Percentiles rank a stretch among this genome's conserved stretches.
phyloP scores from a whole-genome alignment of 1,140 invertebrate species.

The Drosophila sturtevanti region DNA sequence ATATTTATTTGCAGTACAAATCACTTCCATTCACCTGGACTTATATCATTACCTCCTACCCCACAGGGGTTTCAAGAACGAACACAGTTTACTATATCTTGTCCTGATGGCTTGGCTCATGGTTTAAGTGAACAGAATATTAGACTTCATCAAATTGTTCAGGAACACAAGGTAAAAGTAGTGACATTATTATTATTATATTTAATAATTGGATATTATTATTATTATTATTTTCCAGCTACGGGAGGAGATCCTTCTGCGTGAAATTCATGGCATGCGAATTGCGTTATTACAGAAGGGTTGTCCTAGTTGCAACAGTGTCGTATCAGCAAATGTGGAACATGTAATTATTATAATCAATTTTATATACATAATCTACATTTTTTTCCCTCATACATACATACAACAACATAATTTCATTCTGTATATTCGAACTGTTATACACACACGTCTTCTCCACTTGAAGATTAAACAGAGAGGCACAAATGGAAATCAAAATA shows the following conservation, averaged over 20 bases:
- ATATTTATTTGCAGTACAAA: constrained; percentile 36
- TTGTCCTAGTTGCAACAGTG: constrained; percentile 84
- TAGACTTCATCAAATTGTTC: constrained; percentile 90
- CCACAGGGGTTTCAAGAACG: constrained; percentile 66
- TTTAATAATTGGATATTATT: not conserved
- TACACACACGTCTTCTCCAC: not conserved
- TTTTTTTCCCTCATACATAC: not conserved
- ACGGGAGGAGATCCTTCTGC: constrained; percentile 87
- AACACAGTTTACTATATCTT: constrained; percentile 65
- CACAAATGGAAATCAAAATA: constrained; percentile 1
- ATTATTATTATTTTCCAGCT: constrained; percentile 83
- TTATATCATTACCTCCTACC: constrained; percentile 71
- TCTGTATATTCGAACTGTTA: constrained; percentile 13
- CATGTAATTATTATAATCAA: constrained; percentile 55
- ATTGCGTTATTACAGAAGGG: constrained; percentile 88
- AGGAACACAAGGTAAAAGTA: constrained; percentile 88
- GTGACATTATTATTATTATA: too few species aligned
- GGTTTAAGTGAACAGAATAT: constrained; percentile 91
- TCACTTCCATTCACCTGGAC: constrained; percentile 54
- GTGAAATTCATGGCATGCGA: constrained; percentile 88
- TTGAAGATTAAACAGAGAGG: not conserved
- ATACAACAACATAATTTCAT: not conserved
- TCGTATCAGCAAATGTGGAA: constrained; percentile 70
- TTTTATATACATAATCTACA: not conserved
- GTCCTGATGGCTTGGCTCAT: constrained; percentile 91